Percentiles rank a stretch among this genome's conserved stretches.
phyloP scores from a whole-genome alignment of 2,797 vertebrate species.

The Thunnus albacares region DNA sequence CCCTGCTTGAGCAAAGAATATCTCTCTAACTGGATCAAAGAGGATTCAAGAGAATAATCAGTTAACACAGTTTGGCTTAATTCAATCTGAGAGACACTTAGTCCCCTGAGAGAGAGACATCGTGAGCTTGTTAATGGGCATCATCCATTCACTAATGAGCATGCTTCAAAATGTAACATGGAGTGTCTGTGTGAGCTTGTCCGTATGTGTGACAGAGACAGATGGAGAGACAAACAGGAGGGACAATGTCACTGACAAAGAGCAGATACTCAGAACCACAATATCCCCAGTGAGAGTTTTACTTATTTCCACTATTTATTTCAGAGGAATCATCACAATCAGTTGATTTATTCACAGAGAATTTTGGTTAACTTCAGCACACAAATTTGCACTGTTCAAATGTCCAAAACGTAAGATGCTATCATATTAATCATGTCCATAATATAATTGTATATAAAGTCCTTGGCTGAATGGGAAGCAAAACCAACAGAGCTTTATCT shows the following conservation, averaged over 20 bases:
- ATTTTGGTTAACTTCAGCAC: background rate
- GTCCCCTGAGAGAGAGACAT: slow-evolving; percentile 28
- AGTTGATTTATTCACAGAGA: background rate
- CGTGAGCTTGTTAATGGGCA: slow-evolving; percentile 17
- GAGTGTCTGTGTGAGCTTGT: background rate
- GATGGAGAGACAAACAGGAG: background rate
- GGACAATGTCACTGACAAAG: too few relatives aligned
- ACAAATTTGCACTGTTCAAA: background rate
- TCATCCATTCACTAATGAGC: slow-evolving; percentile 11
- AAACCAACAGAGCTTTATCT: too few relatives aligned
- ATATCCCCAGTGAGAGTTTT: too few relatives aligned
- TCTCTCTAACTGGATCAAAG: slow-evolving; percentile 44
- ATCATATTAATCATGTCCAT: too few relatives aligned
- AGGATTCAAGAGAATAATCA: slow-evolving; percentile 21
- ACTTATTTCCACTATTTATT: background rate
- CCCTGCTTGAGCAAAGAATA: slow-evolving; percentile 19
- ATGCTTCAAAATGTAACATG: background rate
- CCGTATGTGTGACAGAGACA: background rate
- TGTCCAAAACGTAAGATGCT: too few relatives aligned
- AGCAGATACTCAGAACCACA: too few relatives aligned
- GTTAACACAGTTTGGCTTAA: slow-evolving; percentile 36
- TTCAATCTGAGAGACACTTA: slow-evolving; percentile 42
- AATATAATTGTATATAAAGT: too few relatives aligned
- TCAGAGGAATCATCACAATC: background rate
- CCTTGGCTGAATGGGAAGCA: too few relatives aligned